Evolutionary conservation across 2,113 vertebrate species (phyloP), one percentile per base, ranked within the genome.

Genomic region (Pachycephala philippinensis): DNA sequence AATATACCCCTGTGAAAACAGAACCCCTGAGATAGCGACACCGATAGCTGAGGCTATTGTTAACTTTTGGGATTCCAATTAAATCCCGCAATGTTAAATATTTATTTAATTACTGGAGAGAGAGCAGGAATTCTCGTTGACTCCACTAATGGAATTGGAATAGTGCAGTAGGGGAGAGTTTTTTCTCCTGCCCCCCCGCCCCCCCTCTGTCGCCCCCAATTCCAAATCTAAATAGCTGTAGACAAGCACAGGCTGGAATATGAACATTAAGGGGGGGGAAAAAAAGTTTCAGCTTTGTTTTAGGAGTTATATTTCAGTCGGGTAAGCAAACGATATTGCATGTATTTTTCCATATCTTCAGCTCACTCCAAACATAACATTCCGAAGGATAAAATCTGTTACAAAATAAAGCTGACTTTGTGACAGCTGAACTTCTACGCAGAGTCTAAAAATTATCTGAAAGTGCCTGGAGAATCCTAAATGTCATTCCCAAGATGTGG

Each of bases 401-500:
- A 91, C 79, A 93, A 88, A 94, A 93, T 90, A 96, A 93, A 94
- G 83, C 90, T 14, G 23, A 70, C 85, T 95, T 88, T 28, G 49
- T 88, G 86, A 95, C 95, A 96, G 96, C 89, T 93, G 95, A 94
- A 77, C 93, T 85, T 77, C 52, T 42, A 35, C 0, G 0, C 2
- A 0, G 53, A 59, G 89, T 78, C 93, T 93, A 94, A 96, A 95
- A 95, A 96, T 84, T 69, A 95, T 89, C 95, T 64, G n/a, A 93
- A 96, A 96, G 90, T 27, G 3, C 93, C 86, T 92, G 7, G 3
- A 96, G 96, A 97, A 94, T 94, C 92, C 88, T 82, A 86, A 96
- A 94, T 94, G 92, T 96, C 94, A 92, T 96, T 97, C 88, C 88
- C 92, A 96, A 95, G 90, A 95, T 94, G 92, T 61, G 91, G 93